Evolutionary conservation across 1,140 invertebrate genomes (phyloP), one percentile per base, ranked within the genome.

Genomic region (Apis cerana): DNA sequence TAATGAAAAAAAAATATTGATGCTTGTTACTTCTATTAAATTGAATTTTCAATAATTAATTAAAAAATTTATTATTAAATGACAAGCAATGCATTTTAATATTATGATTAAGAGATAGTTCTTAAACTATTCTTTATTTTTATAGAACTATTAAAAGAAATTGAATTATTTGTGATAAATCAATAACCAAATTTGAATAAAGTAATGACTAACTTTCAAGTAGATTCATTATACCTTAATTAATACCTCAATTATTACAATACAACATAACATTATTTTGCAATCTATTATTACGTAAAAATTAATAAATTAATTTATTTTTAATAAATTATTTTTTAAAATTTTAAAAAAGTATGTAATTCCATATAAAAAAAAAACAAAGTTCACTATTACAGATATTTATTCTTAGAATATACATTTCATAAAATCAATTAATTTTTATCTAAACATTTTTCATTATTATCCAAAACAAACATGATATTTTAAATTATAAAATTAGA

Each of bases 111-210:
- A 68, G 21, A n/a, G 15, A 48, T 50, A 48, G 21, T 48, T 48
- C 13, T 67, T 5, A 10, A 15, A 43, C 33, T 19, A 68, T n/a
- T 68, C 65, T 50, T 68, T 68, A 68, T 50, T 68, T 68, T 68
- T 68, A n/a, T 50, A 68, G 65, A 48, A 48, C n/a, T 48, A 48
- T 48, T 68, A 68, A 21, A 19, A 13, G 13, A 12, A 68, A 68
- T 68, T 68, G 48, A 68, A 33, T 19, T 65, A 33, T 48, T 68
- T 48, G 33, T 48, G 43, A 68, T 1, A 21, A 68, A 48, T 68
- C 43, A 43, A 48, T 68, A 68, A 68, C n/a, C 43, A 68, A 68
- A 68, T 43, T 48, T 68, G 65, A 68, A 68, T 68, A 68, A 68
- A 68, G 21, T 21, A 48, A 48, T 68, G 50, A 13, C n/a, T 50